Evolutionary conservation across 2,888 invertebrate species (phyloP).

Genomic region (Hyposoter didymator): DNA sequence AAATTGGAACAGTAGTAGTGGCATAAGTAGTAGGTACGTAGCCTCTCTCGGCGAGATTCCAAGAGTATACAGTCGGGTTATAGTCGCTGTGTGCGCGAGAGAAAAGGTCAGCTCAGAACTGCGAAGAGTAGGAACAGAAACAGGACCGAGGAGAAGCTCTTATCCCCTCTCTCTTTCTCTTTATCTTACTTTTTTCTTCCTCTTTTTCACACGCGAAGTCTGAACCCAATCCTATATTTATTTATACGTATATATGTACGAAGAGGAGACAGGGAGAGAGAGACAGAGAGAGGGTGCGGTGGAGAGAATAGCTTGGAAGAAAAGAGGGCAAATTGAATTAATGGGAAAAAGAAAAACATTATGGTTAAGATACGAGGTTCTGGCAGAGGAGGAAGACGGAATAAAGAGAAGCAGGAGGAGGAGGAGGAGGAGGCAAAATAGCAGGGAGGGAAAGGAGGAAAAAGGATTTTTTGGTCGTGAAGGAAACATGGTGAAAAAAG

Average conservation of each 20-base stretch:
- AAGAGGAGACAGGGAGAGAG: conserved; percentile 21
- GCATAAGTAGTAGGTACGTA: conserved; percentile 53
- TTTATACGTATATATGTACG: background rate
- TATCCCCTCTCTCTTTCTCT: background rate
- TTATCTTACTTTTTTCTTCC: background rate
- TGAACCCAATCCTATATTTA: conserved; percentile 3
- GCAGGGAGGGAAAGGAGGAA: background rate
- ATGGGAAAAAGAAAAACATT: conserved; percentile 72
- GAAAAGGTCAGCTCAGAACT: conserved; percentile 38
- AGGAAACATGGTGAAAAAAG: conserved; percentile 60
- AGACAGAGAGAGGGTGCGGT: conserved; percentile 42
- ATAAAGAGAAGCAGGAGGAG: conserved; percentile 55
- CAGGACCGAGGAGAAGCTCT: conserved; percentile 14
- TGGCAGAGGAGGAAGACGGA: conserved; percentile 48
- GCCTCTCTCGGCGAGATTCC: conserved; percentile 34
- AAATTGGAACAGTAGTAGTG: conserved; percentile 30
- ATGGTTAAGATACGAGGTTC: conserved; percentile 63
- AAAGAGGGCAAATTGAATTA: conserved; percentile 79
- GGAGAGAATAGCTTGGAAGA: conserved; percentile 70
- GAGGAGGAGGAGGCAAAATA: background rate
- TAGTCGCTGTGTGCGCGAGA: conserved; percentile 31
- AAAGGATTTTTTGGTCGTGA: conserved; percentile 24
- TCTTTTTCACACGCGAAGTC: conserved; percentile 9
- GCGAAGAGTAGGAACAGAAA: conserved; percentile 49
- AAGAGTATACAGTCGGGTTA: conserved; percentile 42